Evolutionary conservation across 2,888 invertebrate genomes (phyloP), one percentile per base, ranked within the genome.

Genomic region (Erannis defoliaria): DNA sequence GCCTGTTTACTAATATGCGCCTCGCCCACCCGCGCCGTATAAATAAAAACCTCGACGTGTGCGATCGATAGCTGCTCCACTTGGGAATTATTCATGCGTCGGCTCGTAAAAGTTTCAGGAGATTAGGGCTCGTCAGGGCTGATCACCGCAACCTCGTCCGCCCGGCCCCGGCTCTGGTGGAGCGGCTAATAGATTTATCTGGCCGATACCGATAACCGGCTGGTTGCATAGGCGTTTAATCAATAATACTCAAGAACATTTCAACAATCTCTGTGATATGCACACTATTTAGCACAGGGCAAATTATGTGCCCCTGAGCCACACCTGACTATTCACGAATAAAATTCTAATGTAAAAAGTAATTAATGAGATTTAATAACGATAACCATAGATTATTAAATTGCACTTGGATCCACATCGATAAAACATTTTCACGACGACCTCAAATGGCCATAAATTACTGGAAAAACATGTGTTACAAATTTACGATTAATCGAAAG

Each of bases 1-100:
- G 92, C 91, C 87, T 92, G 89, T 92, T 92, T 91, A 92, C 92
- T 91, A 92, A 92, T 92, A 93, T 89, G 89, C 90, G 90, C 91
- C 92, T 90, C 92, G 90, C 92, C 91, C 91, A 88, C 89, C 89
- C 90, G 90, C 90, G 90, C 86, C 90, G 91, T 90, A 92, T 91
- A 90, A 91, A 93, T 93, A 92, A 92, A 92, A 92, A 93, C 89
- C 86, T 88, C 88, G 88, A 91, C 89, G 93, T 92, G 89, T 92
- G 92, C 93, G 93, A 93, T 93, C 93, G 91, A 93, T 93, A 91
- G 89, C 88, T 82, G 85, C 86, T 90, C 86, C 92, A 91, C 90
- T 90, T 88, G 92, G 91, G 91, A 92, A 92, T 90, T 90, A 91
- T 92, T 91, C 89, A 91, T 91, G 90, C 90, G 90, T 89, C 83